Base-by-base conservation (phyloP, 2,888 invertebrate species). In the Drosophila mulleri region DNA sequence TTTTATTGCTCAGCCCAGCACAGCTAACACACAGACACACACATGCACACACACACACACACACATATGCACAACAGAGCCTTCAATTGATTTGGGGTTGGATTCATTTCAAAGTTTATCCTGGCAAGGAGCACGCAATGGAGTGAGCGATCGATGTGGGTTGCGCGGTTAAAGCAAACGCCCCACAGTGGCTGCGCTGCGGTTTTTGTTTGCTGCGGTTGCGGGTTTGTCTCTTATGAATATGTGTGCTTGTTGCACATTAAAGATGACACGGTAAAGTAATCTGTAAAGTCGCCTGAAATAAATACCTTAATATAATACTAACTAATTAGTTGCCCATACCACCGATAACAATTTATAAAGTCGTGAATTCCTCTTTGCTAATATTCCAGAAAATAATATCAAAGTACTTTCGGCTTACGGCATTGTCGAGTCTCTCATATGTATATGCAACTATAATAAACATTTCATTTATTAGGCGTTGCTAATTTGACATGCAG, bases 131-230 rank as follows among this genome's bases (percentile, higher is more conserved):
- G 29, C 29, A 29, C 9, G n/a, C 3, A 26, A 18, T 14, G 26
- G 39, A 23, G 5, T 16, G 26, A 16, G 26, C 23, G 5, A 37
- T 39, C 39, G 23, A 32, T 20, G 42, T n/a, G 42, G n/a, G 35
- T 2, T 39, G 18, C 37, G 35, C 18, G 44, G 37, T 67, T 47
- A 29, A 45, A 61, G 42, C 26, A 39, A 35, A 18, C 57, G 53
- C 53, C 44, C 74, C 73, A 60, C 67, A 70, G 59, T 72, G 48
- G 72, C 45, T 67, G 71, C 57, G 53, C 54, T 76, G 86, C 18
- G 88, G 89, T 69, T 85, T 52, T 52, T 71, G 64, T 65, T 75
- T 73, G 71, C 68, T 81, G 84, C 60, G 85, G 83, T 78, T 84
- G 87, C 47, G 89, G 82, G 60, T 76, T 70, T 64, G 66, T 50